Evolutionary conservation across 1,140 invertebrate species (phyloP).

Genomic region (Drosophila insularis): DNA sequence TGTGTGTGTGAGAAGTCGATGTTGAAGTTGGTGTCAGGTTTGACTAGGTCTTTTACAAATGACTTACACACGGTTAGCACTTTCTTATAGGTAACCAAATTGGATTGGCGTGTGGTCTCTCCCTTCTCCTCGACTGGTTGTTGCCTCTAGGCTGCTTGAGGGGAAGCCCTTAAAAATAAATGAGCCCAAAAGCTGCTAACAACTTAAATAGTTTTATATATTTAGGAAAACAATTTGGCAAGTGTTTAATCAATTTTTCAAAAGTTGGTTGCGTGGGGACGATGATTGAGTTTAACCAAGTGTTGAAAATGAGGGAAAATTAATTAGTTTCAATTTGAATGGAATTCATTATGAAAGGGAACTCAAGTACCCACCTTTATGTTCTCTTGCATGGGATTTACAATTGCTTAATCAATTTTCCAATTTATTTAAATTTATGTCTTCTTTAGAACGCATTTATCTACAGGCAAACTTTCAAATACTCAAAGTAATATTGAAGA

Average conservation of each 20-base stretch:
- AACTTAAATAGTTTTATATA: slow-evolving; percentile 26
- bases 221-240: slow-evolving; percentile 10
- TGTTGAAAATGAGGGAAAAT: neutral
- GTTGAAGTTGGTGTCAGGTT: slow-evolving; percentile 46
- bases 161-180: neutral
- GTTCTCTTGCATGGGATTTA: too few relatives aligned
- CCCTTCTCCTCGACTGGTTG: neutral
- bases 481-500: neutral
- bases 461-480: too few relatives aligned
- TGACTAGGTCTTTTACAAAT: slow-evolving; percentile 64
- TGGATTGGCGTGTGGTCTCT: slow-evolving; percentile 62
- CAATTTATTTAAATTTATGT: neutral
- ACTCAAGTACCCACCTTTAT: too few relatives aligned
- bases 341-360: too few relatives aligned
- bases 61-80: slow-evolving; percentile 65
- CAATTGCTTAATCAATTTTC: too few relatives aligned
- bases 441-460: too few relatives aligned
- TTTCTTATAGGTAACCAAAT: slow-evolving; percentile 42
- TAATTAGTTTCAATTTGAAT: neutral
- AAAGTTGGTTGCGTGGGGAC: neutral
- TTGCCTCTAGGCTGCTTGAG: slow-evolving; percentile 25
- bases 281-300: neutral
- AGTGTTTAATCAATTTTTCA: slow-evolving; percentile 13
- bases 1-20: neutral
- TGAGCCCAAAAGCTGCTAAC: slow-evolving; percentile 38